Percentiles rank a stretch among this genome's conserved stretches.
These are phyloP conservation scores for Anoura caudifer DNA, from an alignment of 2,113 vertebrate species.

Conservation along the genomic window DNA sequence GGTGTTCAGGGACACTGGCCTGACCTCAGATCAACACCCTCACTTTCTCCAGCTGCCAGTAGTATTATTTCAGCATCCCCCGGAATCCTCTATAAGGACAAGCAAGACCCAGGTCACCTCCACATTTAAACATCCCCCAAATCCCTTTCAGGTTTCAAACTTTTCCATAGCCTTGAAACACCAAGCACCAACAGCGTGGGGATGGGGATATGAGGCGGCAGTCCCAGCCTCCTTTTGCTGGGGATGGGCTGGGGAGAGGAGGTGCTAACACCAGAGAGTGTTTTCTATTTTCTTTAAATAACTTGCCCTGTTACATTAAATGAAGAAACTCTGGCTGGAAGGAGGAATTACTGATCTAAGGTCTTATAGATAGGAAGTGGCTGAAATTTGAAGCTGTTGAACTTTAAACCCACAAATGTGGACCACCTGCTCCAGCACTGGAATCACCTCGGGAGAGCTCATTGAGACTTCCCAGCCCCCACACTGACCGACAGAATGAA, in stretches of 20 bases:
- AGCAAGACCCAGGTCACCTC: not conserved
- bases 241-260: not conserved
- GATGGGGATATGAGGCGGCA: not conserved
- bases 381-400: not conserved
- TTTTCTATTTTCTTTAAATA: constrained; percentile 31
- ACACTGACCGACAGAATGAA: not conserved
- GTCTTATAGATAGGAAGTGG: not conserved
- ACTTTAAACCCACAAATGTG: not conserved
- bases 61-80: not conserved
- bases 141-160: not conserved
- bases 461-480: not conserved
- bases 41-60: not conserved
- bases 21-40: not conserved
- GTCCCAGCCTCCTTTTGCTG: not conserved
- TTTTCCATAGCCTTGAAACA: not conserved
- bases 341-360: not conserved
- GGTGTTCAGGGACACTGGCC: not conserved
- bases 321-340: not conserved
- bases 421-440: not conserved
- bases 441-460: not conserved
- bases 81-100: not conserved
- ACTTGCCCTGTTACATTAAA: not conserved
- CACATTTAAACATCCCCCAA: not conserved
- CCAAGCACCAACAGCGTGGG: not conserved
- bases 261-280: not conserved